phyloP scores from a whole-genome alignment of 2,888 invertebrate species.

The Yponomeuta sedellus region DNA sequence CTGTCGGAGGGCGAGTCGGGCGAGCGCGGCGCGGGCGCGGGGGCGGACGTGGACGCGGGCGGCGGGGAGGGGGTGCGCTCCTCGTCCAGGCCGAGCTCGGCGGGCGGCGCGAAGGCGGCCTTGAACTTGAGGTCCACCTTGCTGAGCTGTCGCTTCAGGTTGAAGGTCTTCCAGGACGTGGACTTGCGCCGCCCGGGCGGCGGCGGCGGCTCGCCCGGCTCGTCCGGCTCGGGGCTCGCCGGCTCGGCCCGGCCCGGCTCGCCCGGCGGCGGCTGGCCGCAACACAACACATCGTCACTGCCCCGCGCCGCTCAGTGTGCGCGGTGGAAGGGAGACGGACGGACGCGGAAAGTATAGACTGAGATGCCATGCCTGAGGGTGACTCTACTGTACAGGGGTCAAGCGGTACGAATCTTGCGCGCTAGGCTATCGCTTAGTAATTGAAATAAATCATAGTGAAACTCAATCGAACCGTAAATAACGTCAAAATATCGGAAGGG shows the following conservation, averaged over 20 bases:
- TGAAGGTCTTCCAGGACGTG: conserved; percentile 85
- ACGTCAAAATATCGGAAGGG: not conserved
- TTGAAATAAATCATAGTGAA: not conserved
- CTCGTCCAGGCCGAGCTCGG: conserved; percentile 58
- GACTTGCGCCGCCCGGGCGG: conserved; percentile 69
- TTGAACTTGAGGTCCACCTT: conserved; percentile 86
- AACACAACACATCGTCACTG: not conserved
- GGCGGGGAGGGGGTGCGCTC: conserved; percentile 55
- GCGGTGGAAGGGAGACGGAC: conserved; percentile 36
- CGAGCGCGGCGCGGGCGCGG: not conserved
- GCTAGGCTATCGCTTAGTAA: conserved; percentile 1
- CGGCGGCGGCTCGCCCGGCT: conserved; percentile 49
- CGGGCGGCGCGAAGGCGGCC: conserved; percentile 75
- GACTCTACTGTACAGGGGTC: conserved; percentile 41
- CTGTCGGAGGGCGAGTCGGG: conserved; percentile 35
- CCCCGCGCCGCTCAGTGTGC: not conserved
- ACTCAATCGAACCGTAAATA: not conserved
- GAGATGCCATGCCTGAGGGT: conserved; percentile 59
- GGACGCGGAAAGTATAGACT: conserved; percentile 44
- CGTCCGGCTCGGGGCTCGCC: conserved; percentile 43
- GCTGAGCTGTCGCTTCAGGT: conserved; percentile 87
- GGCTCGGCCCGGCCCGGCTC: conserved; percentile 56
- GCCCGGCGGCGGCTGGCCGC: conserved; percentile 34
- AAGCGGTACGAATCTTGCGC: conserved; percentile 29
- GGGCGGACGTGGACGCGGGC: conserved; percentile 34